Percentiles rank a stretch among this genome's conserved stretches.
Conservation (phyloP, 2,888 invertebrate species). For the Caenorhabditis sulstoni region DNA sequence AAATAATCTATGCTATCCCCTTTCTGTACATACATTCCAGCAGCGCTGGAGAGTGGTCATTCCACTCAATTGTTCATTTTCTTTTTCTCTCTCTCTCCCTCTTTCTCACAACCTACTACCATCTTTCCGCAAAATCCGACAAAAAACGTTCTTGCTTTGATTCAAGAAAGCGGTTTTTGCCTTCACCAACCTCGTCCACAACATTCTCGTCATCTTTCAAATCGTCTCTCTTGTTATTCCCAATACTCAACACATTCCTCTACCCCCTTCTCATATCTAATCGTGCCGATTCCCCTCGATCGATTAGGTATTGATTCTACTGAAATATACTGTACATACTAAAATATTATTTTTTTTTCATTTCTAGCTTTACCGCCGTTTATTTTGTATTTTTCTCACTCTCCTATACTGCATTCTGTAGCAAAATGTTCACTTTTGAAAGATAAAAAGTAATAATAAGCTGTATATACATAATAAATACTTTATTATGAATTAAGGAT, state of each 20-base stretch:
- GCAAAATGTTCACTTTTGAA: too few relatives aligned
- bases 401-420: not conserved
- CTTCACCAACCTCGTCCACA: not conserved
- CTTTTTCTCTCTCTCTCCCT: not conserved
- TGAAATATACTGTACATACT: not conserved
- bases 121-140: conserved; percentile 23
- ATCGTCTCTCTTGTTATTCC: conserved; percentile 43
- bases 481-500: conserved; percentile 3
- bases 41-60: conserved; percentile 38
- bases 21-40: conserved; percentile 48
- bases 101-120: not conserved
- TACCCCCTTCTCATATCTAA: conserved; percentile 11
- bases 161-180: conserved; percentile 21
- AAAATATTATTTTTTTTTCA: conserved; percentile 15
- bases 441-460: conserved; percentile 1
- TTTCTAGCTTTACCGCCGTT: not conserved
- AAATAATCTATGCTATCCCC: conserved; percentile 3
- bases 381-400: not conserved
- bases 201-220: conserved; percentile 29
- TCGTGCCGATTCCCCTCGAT: conserved; percentile 14
- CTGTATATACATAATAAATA: conserved; percentile 25
- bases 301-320: conserved; percentile 28
- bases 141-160: not conserved
- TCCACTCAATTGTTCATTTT: too few relatives aligned
- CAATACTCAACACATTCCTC: conserved; percentile 48